A percentile compares a stretch with the other conserved stretches of the same genome.
Conservation (phyloP, 37 sponge, comb jelly and placozoan genomes). For the Theonella swinhoei region DNA sequence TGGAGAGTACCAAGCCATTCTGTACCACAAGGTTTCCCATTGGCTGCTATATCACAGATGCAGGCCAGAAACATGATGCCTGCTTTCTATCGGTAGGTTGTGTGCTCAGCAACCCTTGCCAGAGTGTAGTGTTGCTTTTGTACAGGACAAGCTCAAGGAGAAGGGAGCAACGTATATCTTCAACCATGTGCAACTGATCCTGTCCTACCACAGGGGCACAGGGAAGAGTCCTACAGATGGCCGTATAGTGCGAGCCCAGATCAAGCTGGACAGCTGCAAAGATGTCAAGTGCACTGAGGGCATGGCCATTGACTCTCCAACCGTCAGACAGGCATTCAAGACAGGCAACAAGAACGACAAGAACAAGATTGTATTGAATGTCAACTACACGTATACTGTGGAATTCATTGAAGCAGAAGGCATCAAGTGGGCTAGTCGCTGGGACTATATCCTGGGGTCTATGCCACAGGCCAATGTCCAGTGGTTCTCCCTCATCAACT, state of each 20-base stretch:
- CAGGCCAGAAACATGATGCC: slow-evolving; percentile 59
- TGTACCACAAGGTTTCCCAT: slow-evolving; percentile 95
- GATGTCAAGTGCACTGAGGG: slow-evolving; percentile 17
- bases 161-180: slow-evolving; percentile 73
- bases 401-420: slow-evolving; percentile 61
- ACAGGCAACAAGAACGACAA: not conserved
- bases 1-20: slow-evolving; percentile 56
- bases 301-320: slow-evolving; percentile 17
- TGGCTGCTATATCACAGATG: slow-evolving; percentile 87
- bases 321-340: slow-evolving; percentile 7
- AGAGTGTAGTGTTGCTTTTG: too few species aligned
- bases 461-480: slow-evolving; percentile 83
- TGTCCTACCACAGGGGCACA: slow-evolving; percentile 79
- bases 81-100: slow-evolving; percentile 79
- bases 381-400: slow-evolving; percentile 85
- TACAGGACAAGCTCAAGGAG: slow-evolving; percentile 32
- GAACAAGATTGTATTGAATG: too few species aligned
- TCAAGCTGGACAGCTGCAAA: slow-evolving; percentile 55
- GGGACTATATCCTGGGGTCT: slow-evolving; percentile 98
- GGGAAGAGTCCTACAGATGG: slow-evolving; percentile 20
- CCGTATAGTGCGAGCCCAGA: slow-evolving; percentile 51
- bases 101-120: too few species aligned
- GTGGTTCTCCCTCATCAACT: slow-evolving; percentile 96
- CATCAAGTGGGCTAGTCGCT: slow-evolving; percentile 91
- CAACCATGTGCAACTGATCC: slow-evolving; percentile 82